A percentile compares a stretch with the other conserved stretches of the same genome.
These are phyloP conservation scores for Mimachlamys varia DNA, from an alignment of 2,888 invertebrate species.

Conservation along the genomic window DNA sequence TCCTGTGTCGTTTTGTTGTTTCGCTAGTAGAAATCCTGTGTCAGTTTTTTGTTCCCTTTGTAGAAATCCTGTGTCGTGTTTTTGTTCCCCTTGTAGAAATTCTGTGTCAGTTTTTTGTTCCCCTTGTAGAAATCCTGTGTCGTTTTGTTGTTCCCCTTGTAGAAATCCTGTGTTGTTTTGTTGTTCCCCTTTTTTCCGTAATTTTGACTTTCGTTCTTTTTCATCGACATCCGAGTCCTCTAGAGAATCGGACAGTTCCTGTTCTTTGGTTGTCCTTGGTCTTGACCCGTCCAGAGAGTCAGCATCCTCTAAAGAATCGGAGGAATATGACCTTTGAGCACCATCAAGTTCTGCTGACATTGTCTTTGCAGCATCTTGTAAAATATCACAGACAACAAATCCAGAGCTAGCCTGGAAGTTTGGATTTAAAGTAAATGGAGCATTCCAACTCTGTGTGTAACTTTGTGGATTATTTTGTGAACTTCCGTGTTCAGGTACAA, in stretches of 20 bases:
- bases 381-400: slow-evolving; percentile 1
- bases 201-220: neutral
- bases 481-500: neutral
- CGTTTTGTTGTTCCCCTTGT: neutral
- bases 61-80: neutral
- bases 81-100: neutral
- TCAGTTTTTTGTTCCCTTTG: neutral
- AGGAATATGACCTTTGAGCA: slow-evolving; percentile 25
- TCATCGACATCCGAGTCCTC: slow-evolving; percentile 37
- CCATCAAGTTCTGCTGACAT: neutral
- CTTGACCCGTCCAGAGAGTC: slow-evolving; percentile 50
- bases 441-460: neutral
- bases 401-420: neutral
- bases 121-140: neutral
- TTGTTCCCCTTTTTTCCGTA: neutral
- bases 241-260: slow-evolving; percentile 45
- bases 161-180: neutral
- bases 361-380: neutral
- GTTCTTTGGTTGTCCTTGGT: neutral
- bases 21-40: neutral
- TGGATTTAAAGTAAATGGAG: neutral
- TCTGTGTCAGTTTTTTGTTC: neutral
- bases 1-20: slow-evolving; percentile 11
- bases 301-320: slow-evolving; percentile 59
- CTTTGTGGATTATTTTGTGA: neutral